Evolutionary conservation across 2,888 invertebrate species (phyloP).

Genomic region (Machimus atricapillus): DNA sequence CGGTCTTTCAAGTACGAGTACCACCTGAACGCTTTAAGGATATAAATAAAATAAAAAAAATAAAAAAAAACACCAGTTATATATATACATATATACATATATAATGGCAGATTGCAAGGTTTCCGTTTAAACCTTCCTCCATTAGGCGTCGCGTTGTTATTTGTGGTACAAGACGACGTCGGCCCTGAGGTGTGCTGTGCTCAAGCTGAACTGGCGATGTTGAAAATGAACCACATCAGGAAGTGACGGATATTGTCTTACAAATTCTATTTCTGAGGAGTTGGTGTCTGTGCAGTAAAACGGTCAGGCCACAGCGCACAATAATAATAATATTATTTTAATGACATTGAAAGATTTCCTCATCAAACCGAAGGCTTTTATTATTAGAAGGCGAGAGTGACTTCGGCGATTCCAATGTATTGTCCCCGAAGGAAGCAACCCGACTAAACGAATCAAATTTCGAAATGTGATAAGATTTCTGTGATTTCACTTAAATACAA

Average conservation of each 20-base stretch:
- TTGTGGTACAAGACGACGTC: neutral
- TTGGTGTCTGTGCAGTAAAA: neutral
- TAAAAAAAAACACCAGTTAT: too few relatives aligned
- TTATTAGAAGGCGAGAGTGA: neutral
- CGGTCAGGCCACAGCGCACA: neutral
- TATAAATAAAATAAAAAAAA: neutral
- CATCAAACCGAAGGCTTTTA: neutral
- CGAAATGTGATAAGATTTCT: neutral
- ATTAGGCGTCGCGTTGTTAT: neutral
- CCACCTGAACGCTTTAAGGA: neutral
- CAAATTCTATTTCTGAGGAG: neutral
- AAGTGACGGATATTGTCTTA: neutral
- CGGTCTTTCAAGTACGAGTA: neutral
- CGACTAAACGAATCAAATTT: neutral
- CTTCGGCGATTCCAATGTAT: neutral
- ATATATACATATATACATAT: neutral
- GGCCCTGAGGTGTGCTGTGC: neutral
- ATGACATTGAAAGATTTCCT: neutral
- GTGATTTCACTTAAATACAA: neutral
- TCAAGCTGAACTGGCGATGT: neutral
- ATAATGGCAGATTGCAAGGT: neutral
- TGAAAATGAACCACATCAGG: neutral
- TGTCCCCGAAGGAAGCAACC: neutral
- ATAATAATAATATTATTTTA: neutral
- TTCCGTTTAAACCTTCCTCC: neutral